Conservation (phyloP, 2,113 vertebrate species). For the Sterrhoptilus dennistouni region DNA sequence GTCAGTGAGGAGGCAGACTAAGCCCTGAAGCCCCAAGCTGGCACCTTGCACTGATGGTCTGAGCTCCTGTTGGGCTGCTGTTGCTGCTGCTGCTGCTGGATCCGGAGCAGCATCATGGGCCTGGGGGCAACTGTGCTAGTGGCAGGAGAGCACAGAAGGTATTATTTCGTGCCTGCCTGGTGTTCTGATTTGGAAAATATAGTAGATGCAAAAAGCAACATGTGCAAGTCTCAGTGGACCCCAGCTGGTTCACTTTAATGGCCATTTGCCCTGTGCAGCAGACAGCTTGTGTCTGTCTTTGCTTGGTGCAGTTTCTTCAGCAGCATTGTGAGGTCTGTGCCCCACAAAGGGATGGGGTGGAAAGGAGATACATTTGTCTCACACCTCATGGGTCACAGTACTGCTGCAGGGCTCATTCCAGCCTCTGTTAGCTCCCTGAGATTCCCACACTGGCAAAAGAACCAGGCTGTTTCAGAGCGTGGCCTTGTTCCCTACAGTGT, state of each 20-base stretch:
- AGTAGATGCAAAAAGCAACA: not conserved
- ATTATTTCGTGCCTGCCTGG: not conserved
- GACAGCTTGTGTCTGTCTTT: not conserved
- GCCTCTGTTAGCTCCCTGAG: accelerated
- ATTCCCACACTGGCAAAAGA: accelerated
- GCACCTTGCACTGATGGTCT: not conserved
- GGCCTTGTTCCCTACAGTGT: accelerated
- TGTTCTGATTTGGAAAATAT: not conserved
- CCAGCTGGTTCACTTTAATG: not conserved
- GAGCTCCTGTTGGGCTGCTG: not conserved
- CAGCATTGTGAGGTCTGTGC: accelerated
- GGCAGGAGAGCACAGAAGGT: not conserved
- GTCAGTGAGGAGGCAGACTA: not conserved
- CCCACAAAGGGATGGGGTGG: accelerated
- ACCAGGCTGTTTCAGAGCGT: not conserved
- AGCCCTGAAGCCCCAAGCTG: not conserved
- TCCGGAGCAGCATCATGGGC: accelerated
- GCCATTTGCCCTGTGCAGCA: not conserved
- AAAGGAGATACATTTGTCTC: not conserved
- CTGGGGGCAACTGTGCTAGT: not conserved
- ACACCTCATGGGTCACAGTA: accelerated
- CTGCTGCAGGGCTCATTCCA: not conserved
- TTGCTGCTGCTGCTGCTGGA: not conserved
- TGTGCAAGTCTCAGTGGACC: accelerated
- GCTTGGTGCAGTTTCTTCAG: not conserved